These are phyloP conservation scores for Physella acuta DNA, from an alignment of 1,140 invertebrate genomes.

Conservation along the genomic window DNA sequence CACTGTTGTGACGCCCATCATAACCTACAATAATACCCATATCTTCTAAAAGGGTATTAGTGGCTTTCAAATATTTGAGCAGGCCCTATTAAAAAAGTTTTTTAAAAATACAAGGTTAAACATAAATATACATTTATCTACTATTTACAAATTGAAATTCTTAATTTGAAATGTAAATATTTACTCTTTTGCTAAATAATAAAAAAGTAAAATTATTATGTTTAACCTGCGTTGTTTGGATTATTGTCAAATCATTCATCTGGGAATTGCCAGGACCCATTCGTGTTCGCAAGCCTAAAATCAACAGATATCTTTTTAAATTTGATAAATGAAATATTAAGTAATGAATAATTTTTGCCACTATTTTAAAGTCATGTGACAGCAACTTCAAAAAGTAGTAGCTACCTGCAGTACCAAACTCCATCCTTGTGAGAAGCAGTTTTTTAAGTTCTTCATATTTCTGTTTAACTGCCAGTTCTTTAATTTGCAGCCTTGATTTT, in stretches of 20 bases:
- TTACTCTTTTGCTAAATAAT: too few relatives aligned
- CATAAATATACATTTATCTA: too few relatives aligned
- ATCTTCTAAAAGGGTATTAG: conserved; percentile 59
- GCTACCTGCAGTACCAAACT: conserved; percentile 83
- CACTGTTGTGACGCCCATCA: conserved; percentile 92
- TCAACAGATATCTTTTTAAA: not conserved
- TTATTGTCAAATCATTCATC: conserved; percentile 97
- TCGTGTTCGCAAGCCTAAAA: conserved; percentile 73
- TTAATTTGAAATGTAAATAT: too few relatives aligned
- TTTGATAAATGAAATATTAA: too few relatives aligned
- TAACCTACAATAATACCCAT: conserved; percentile 84
- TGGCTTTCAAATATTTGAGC: conserved; percentile 73
- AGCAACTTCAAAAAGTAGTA: not conserved
- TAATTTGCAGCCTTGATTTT: conserved; percentile 63
- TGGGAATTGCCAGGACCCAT: conserved; percentile 91
- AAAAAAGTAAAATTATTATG: too few relatives aligned
- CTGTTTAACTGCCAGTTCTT: conserved; percentile 60
- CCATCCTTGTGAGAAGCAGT: conserved; percentile 70
- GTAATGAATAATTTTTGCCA: too few relatives aligned
- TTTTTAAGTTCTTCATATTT: conserved; percentile 64
- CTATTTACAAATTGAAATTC: too few relatives aligned
- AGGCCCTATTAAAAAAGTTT: conserved; percentile 67
- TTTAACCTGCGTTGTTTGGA: conserved; percentile 76
- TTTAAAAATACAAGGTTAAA: conserved; percentile 6
- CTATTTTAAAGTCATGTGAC: not conserved